Conservation (phyloP, 2,888 invertebrate species). For the Apotomis turbidana region DNA sequence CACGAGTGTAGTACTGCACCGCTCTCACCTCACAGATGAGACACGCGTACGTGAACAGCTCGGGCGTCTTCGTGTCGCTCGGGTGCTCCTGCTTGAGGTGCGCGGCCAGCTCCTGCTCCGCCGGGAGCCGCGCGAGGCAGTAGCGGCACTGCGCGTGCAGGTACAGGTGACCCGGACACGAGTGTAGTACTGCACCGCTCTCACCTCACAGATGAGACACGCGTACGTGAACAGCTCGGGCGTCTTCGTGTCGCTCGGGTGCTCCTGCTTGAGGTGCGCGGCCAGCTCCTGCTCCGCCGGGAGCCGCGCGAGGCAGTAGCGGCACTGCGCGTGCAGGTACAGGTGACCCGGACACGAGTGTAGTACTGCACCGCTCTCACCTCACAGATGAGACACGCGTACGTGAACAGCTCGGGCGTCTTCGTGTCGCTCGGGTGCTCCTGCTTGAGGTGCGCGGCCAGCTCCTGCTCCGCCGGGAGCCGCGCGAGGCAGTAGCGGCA, state of each 20-base stretch:
- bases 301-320: constrained; percentile 79
- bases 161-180: constrained; percentile 86
- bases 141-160: constrained; percentile 81
- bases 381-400: constrained; percentile 87
- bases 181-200: constrained; percentile 8
- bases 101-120: constrained; percentile 84
- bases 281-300: constrained; percentile 84
- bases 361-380: constrained; percentile 53
- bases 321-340: constrained; percentile 85
- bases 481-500: constrained; percentile 86
- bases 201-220: constrained; percentile 87
- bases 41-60: constrained; percentile 85
- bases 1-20: no score
- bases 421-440: constrained; percentile 87
- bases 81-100: constrained; percentile 88
- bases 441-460: constrained; percentile 87
- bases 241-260: constrained; percentile 86
- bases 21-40: constrained; percentile 83
- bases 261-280: constrained; percentile 87
- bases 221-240: constrained; percentile 84
- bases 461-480: constrained; percentile 84
- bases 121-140: constrained; percentile 87
- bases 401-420: constrained; percentile 82
- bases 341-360: constrained; percentile 84
- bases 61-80: constrained; percentile 84